phyloP scores from a whole-genome alignment of 92 coral and sea anemone species.

The Porites lobata region DNA sequence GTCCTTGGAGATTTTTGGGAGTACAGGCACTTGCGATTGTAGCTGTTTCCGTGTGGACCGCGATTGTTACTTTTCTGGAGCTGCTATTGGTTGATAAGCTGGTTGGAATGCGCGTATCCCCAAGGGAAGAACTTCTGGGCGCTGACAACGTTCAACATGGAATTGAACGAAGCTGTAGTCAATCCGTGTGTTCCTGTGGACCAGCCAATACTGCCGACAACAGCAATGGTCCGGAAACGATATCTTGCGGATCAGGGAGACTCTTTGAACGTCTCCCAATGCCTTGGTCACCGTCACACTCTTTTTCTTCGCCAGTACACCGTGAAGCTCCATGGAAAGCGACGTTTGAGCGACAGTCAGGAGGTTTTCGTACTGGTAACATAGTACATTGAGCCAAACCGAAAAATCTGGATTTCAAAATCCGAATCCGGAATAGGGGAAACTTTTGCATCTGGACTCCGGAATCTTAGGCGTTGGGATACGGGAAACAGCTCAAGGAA shows the following conservation, averaged over 20 bases:
- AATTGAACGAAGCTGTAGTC: conserved; percentile 4
- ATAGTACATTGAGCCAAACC: no score
- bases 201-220: neutral
- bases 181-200: neutral
- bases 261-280: neutral
- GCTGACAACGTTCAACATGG: conserved; percentile 83
- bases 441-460: no score
- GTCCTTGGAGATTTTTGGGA: conserved; percentile 80
- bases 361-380: no score
- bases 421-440: no score
- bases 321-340: no score
- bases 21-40: conserved; percentile 65
- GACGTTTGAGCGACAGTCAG: no score
- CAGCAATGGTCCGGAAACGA: neutral
- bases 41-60: conserved; percentile 67
- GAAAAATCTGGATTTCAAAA: no score
- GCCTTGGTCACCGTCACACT: neutral
- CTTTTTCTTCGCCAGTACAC: no score
- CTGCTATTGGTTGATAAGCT: conserved; percentile 70
- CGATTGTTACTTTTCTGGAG: conserved; percentile 59
- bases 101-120: conserved; percentile 75
- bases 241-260: neutral
- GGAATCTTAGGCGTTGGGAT: no score
- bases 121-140: conserved; percentile 73
- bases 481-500: no score